phyloP scores from a whole-genome alignment of 2,888 invertebrate species.

The Pachycephus smyrnensis region DNA sequence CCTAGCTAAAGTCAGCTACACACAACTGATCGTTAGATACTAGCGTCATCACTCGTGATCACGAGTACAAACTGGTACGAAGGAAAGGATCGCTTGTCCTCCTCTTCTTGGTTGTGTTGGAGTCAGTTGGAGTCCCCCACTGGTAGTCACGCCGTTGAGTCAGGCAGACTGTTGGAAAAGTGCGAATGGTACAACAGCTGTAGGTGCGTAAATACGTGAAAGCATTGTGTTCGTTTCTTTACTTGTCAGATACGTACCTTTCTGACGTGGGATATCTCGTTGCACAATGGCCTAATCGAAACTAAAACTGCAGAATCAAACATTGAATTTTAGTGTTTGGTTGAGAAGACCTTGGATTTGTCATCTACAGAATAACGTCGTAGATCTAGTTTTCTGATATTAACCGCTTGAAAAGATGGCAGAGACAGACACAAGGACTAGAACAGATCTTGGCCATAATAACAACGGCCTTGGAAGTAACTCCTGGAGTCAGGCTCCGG shows the following conservation, averaged over 20 bases:
- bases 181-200: conserved; percentile 8
- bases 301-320: neutral
- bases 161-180: neutral
- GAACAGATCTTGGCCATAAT: neutral
- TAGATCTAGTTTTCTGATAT: neutral
- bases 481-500: conserved; percentile 55
- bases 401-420: neutral
- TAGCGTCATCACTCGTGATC: neutral
- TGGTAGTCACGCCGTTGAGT: neutral
- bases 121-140: no score
- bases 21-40: neutral
- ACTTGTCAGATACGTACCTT: neutral
- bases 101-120: neutral
- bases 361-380: neutral
- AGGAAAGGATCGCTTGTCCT: neutral
- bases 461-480: conserved; percentile 50
- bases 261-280: neutral
- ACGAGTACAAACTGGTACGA: conserved; percentile 1
- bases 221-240: neutral
- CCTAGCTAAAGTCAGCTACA: neutral
- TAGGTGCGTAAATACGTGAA: neutral
- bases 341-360: neutral
- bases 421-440: neutral
- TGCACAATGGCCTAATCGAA: neutral
- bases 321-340: neutral